Percentiles rank a stretch among this genome's conserved stretches.
phyloP scores from a whole-genome alignment of 2,113 vertebrate species.

The Entomyzon cyanotis region DNA sequence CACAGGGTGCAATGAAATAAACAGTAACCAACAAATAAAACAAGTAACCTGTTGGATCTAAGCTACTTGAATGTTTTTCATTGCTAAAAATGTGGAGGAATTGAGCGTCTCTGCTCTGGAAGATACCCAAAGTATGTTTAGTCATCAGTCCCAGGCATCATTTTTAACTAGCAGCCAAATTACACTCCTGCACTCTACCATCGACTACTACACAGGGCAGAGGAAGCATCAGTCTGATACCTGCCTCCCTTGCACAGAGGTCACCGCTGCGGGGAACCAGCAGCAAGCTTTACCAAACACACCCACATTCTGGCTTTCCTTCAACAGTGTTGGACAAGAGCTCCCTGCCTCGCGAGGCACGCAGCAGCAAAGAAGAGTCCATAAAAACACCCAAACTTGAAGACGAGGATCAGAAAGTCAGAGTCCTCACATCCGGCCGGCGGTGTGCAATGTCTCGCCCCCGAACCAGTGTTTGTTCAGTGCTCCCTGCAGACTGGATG shows the following conservation, averaged over 20 bases:
- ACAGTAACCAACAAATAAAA: background rate
- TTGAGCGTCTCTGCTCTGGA: background rate
- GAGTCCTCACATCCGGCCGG: slow-evolving; percentile 64
- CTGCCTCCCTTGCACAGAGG: slow-evolving; percentile 52
- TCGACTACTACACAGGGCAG: background rate
- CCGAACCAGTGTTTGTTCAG: slow-evolving; percentile 66
- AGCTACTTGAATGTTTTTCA: background rate
- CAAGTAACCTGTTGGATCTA: background rate
- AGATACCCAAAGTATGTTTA: slow-evolving; percentile 26
- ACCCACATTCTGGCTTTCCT: slow-evolving; percentile 61
- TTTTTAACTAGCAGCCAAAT: slow-evolving; percentile 52
- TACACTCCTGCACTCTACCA: slow-evolving; percentile 34
- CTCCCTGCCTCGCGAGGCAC: slow-evolving; percentile 51
- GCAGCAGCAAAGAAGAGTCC: slow-evolving; percentile 58
- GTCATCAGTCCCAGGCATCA: slow-evolving; percentile 31
- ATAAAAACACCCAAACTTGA: slow-evolving; percentile 32
- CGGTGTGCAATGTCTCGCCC: slow-evolving; percentile 55
- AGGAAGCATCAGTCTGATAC: background rate
- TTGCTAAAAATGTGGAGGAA: slow-evolving; percentile 4
- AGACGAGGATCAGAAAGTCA: slow-evolving; percentile 52
- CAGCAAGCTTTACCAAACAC: slow-evolving; percentile 54
- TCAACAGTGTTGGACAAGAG: slow-evolving; percentile 83
- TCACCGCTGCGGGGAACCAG: slow-evolving; percentile 1
- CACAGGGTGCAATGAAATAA: background rate
- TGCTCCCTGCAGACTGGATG: slow-evolving; percentile 67